Evolutionary conservation across 2,113 vertebrate genomes (phyloP).

Genomic region (Thinocorus orbignyianus): DNA sequence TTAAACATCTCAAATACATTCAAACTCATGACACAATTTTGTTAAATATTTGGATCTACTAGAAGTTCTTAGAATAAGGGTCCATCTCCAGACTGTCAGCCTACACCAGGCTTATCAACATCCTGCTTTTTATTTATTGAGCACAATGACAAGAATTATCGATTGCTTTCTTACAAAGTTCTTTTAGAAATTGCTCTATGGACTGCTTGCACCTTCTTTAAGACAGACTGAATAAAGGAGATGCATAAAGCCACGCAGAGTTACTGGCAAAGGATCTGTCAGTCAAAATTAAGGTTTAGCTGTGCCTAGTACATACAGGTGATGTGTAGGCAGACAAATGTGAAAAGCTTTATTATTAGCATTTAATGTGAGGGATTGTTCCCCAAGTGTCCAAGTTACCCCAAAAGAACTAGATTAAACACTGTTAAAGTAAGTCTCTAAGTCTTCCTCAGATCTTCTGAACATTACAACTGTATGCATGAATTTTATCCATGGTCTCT

Average conservation of each 20-base stretch:
- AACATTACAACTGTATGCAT: neutral
- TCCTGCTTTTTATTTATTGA: neutral
- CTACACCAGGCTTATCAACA: neutral
- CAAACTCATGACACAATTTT: neutral
- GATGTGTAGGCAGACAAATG: neutral
- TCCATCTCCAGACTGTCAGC: neutral
- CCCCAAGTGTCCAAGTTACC: neutral
- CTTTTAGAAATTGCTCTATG: neutral
- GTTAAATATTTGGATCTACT: neutral
- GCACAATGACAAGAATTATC: neutral
- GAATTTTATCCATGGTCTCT: neutral
- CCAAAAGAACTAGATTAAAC: neutral
- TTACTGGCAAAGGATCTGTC: neutral
- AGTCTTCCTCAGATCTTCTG: neutral
- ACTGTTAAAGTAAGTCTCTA: neutral
- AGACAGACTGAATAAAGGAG: neutral
- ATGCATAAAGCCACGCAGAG: neutral
- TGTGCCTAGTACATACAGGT: neutral
- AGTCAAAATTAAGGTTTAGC: neutral
- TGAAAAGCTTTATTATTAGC: neutral
- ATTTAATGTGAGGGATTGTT: neutral
- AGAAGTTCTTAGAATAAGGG: neutral
- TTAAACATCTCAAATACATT: neutral
- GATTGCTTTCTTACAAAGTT: neutral
- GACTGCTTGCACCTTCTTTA: neutral